These are phyloP conservation scores for Hirtodrosophila cameraria DNA, from an alignment of 2,888 invertebrate species.

Conservation along the genomic window DNA sequence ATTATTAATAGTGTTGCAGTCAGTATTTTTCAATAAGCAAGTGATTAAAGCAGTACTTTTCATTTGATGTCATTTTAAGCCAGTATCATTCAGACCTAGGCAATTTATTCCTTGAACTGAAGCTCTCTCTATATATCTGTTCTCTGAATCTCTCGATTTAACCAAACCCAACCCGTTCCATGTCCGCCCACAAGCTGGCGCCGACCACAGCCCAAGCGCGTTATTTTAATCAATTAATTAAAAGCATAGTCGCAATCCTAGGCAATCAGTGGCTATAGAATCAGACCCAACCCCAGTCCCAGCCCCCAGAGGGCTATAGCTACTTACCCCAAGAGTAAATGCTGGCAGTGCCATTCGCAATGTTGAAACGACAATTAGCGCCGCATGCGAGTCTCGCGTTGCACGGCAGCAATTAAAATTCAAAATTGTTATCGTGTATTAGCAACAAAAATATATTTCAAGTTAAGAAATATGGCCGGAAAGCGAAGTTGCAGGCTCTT, in stretches of 20 bases:
- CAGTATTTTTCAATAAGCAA: too few species aligned
- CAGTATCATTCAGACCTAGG: too few species aligned
- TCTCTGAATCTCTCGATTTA: conserved; percentile 1
- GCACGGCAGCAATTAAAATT: conserved; percentile 35
- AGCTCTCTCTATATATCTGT: not conserved
- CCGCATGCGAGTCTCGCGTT: conserved; percentile 27
- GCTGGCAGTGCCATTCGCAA: conserved; percentile 69
- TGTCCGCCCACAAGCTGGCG: conserved; percentile 24
- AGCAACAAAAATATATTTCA: not conserved
- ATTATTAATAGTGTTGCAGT: too few species aligned
- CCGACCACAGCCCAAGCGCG: conserved; percentile 10
- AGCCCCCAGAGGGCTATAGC: conserved; percentile 8
- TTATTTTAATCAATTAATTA: conserved; percentile 78
- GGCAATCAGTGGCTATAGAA: conserved; percentile 39
- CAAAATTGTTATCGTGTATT: conserved; percentile 6
- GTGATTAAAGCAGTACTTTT: too few species aligned
- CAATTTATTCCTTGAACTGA: too few species aligned
- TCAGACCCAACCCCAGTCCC: not conserved
- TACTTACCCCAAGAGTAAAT: conserved; percentile 4
- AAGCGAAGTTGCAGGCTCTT: conserved; percentile 59
- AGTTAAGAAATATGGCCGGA: conserved; percentile 42
- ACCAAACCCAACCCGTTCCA: conserved; percentile 21
- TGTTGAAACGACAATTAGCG: conserved; percentile 76
- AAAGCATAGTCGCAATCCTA: conserved; percentile 45
- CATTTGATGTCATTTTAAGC: too few species aligned